Conservation (phyloP, 1,140 invertebrate species). For the Anoplolepis gracilipes region DNA sequence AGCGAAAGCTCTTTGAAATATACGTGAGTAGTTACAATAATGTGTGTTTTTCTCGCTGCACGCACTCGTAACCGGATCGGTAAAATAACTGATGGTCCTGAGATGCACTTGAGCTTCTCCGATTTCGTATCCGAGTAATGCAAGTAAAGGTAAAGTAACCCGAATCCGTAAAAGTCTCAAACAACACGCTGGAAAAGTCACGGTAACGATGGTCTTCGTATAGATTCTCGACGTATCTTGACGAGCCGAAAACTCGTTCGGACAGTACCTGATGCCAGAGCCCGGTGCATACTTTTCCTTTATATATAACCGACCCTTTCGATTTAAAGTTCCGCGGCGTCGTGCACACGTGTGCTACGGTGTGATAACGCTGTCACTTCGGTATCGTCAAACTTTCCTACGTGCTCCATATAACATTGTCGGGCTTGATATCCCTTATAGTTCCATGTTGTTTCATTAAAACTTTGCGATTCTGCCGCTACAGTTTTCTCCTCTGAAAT, state of each 20-base stretch:
- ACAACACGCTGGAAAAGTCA: not conserved
- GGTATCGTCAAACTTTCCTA: conserved; percentile 63
- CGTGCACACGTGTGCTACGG: conserved; percentile 25
- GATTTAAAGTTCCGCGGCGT: conserved; percentile 60
- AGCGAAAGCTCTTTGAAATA: conserved; percentile 14
- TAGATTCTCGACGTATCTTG: conserved; percentile 16
- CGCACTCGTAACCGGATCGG: conserved; percentile 28
- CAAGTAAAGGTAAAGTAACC: conserved; percentile 41
- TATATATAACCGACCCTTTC: conserved; percentile 44
- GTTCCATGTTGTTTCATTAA: conserved; percentile 66
- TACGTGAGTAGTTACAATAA: conserved; percentile 22
- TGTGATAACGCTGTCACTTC: conserved; percentile 60
- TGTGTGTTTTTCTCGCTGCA: not conserved
- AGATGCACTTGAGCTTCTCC: conserved; percentile 36
- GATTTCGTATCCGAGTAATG: conserved; percentile 22
- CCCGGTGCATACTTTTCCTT: conserved; percentile 34
- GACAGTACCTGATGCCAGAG: conserved; percentile 14
- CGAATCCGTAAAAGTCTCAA: conserved; percentile 40
- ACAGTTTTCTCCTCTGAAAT: conserved; percentile 33
- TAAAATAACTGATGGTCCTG: conserved; percentile 31
- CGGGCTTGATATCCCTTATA: conserved; percentile 56
- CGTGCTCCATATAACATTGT: conserved; percentile 49
- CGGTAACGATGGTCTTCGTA: conserved; percentile 9
- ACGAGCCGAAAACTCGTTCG: conserved; percentile 57
- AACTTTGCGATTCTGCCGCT: conserved; percentile 50